These are phyloP conservation scores for Microctenopoma lineatum DNA, from an alignment of 2,797 vertebrate species.

Conservation along the genomic window DNA sequence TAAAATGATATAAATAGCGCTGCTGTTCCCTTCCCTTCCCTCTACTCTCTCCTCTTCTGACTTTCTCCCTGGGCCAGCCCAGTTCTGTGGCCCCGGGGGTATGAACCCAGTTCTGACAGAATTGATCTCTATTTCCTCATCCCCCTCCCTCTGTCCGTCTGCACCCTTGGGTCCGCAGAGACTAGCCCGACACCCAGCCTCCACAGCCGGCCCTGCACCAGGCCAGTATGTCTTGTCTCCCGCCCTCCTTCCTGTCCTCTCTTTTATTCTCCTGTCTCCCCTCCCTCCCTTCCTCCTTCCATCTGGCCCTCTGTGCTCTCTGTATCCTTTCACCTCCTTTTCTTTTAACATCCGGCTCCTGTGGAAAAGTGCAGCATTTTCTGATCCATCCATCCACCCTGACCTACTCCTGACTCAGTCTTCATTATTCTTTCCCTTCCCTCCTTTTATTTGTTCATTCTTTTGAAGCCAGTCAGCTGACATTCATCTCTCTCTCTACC, in stretches of 20 bases:
- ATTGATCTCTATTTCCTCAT: constrained; percentile 67
- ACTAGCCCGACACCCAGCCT: constrained; percentile 59
- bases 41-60: constrained; percentile 8
- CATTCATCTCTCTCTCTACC: constrained; percentile 1
- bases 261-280: constrained; percentile 30
- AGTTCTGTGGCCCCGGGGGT: constrained; percentile 76
- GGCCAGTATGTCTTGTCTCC: constrained; percentile 56
- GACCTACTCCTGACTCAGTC: no score
- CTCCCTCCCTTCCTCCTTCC: constrained; percentile 24
- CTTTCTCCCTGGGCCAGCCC: constrained; percentile 71
- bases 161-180: constrained; percentile 60
- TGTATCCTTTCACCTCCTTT: constrained; percentile 37
- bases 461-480: constrained; percentile 7
- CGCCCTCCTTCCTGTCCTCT: constrained; percentile 53
- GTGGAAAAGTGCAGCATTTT: no score
- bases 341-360: no score
- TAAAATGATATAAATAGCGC: constrained; percentile 74
- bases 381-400: no score
- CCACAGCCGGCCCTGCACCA: constrained; percentile 49
- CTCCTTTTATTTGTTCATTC: background rate
- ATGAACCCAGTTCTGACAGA: constrained; percentile 83
- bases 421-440: background rate
- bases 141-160: constrained; percentile 56
- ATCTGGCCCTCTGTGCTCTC: constrained; percentile 44
- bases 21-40: background rate